phyloP scores from a whole-genome alignment of 2,888 invertebrate genomes.

The Ariolimax columbianus region DNA sequence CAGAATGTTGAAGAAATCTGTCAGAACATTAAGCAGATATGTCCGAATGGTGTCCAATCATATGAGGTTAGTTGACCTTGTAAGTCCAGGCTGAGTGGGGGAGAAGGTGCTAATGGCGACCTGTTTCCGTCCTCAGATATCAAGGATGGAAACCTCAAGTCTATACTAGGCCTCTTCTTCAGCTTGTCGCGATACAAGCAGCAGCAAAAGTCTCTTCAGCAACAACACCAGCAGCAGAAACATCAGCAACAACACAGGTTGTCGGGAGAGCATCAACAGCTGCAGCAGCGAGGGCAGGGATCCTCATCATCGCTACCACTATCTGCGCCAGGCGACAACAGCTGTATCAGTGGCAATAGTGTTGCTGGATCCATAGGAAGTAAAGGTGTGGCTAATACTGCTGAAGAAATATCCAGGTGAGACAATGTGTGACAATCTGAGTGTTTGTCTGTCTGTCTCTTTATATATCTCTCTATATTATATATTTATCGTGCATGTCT shows the following conservation, averaged over 20 bases:
- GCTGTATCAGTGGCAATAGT: not conserved
- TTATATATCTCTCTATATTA: too few relatives aligned
- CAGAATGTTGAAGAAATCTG: too few relatives aligned
- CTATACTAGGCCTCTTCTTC: constrained; percentile 95
- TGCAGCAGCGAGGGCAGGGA: constrained; percentile 32
- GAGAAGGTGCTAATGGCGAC: too few relatives aligned
- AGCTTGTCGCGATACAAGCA: constrained; percentile 96
- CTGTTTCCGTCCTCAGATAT: constrained; percentile 84
- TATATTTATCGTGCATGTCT: too few relatives aligned
- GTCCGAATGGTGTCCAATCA: too few relatives aligned
- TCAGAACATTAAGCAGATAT: too few relatives aligned
- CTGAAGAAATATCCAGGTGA: constrained; percentile 36
- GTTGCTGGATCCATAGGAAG: not conserved
- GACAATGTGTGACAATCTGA: not conserved
- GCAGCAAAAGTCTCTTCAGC: constrained; percentile 83
- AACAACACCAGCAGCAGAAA: constrained; percentile 83
- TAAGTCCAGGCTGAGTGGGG: too few relatives aligned
- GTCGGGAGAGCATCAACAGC: constrained; percentile 29
- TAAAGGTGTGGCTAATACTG: constrained; percentile 12
- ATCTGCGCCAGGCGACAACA: constrained; percentile 26
- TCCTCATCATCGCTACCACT: constrained; percentile 22
- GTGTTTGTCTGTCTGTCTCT: too few relatives aligned
- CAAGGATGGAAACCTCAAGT: constrained; percentile 94
- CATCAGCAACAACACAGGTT: constrained; percentile 30
- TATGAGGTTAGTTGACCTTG: too few relatives aligned